Conservation (phyloP, 2,113 vertebrate species). For the Notothenia coriiceps region DNA sequence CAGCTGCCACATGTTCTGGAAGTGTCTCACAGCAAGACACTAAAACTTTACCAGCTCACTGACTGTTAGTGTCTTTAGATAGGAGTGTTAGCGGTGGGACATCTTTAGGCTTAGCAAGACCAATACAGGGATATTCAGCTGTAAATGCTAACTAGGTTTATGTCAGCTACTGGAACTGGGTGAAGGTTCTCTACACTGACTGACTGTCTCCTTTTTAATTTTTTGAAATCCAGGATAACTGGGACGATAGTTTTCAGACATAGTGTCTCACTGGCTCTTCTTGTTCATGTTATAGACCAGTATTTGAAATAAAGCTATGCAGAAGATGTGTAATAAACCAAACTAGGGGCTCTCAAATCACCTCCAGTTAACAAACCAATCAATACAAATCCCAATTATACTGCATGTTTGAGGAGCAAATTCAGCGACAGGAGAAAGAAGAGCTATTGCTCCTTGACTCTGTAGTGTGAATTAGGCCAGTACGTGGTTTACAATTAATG, state of each 20-base stretch:
- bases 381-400: slow-evolving; percentile 36
- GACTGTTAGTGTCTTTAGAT: slow-evolving; percentile 33
- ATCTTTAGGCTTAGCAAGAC: slow-evolving; percentile 12
- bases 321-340: slow-evolving; percentile 30
- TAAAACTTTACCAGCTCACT: slow-evolving; percentile 41
- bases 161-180: slow-evolving; percentile 38
- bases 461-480: slow-evolving; percentile 29
- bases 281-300: background rate
- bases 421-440: slow-evolving; percentile 37
- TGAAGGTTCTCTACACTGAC: slow-evolving; percentile 34
- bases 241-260: background rate
- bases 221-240: slow-evolving; percentile 10
- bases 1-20: slow-evolving; percentile 58
- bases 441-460: slow-evolving; percentile 20
- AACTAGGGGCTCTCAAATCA: slow-evolving; percentile 23
- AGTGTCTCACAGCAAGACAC: slow-evolving; percentile 53
- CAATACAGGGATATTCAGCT: slow-evolving; percentile 10
- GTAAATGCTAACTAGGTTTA: slow-evolving; percentile 20
- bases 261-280: background rate
- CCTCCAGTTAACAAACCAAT: slow-evolving; percentile 37
- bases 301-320: background rate
- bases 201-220: background rate
- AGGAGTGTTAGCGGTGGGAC: background rate
- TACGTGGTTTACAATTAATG: slow-evolving; percentile 46
- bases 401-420: slow-evolving; percentile 15